Evolutionary conservation across 2,888 invertebrate genomes (phyloP), one percentile per base, ranked within the genome.

Genomic region (Caenorhabditis virilis): DNA sequence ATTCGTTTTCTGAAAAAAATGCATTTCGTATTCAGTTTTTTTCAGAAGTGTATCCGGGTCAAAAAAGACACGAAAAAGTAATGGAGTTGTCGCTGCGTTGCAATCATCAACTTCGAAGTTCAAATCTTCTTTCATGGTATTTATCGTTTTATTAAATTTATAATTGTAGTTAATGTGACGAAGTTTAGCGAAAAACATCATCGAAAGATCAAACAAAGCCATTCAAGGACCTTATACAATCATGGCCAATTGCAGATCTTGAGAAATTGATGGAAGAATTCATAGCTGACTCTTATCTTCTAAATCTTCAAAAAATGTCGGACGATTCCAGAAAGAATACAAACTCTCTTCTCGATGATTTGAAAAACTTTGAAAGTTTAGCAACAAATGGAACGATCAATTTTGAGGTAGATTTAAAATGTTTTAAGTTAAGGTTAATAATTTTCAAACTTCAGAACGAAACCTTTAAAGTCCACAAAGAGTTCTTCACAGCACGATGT

Each of bases 111-210:
- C 48, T 15, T 54, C 33, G 26, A 49, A 22, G 13, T 39, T 54
- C 18, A 64, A 63, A 41, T 61, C 54, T 13, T 69, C 69, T 9
- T 64, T 69, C 23, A 69, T 64, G 55, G 69, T 69, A 33, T 30
- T 49, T 16, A 15, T 15, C n/a, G n/a, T n/a, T n/a, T n/a, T 27
- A 18, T 33, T 23, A 52, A 46, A 30, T 9, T 27, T 22, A 20
- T 5, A 35, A 35, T n/a, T 15, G 16, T n/a, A 9, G 11, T 20
- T 27, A 47, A 46, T 16, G 18, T 20, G 13, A 13, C 15, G 15
- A 16, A 48, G 61, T 58, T 18, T 30, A 58, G 49, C 6, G 59
- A 59, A 59, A 61, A 48, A 30, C 54, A 0, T 39, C 63, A 4
- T 15, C 36, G 15, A 46, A 48, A 5, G 56, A 60, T 7, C 33